A percentile compares a stretch with the other conserved stretches of the same genome.
phyloP scores from a whole-genome alignment of 2,888 invertebrate species.

The Hybos culiciformis region DNA sequence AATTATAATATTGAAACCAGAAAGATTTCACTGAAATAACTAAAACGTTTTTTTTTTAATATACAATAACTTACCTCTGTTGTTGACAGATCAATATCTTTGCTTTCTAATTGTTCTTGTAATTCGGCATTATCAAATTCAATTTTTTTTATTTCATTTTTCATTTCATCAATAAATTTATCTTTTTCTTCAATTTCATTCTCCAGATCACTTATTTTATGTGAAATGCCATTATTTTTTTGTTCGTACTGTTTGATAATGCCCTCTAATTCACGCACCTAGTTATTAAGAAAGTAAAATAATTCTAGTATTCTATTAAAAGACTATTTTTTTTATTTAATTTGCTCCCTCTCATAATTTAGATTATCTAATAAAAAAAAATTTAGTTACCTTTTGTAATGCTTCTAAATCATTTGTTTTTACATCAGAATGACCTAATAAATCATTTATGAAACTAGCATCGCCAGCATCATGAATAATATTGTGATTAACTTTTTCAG shows the following conservation, averaged over 20 bases:
- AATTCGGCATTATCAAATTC: conserved; percentile 38
- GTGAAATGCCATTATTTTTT: conserved; percentile 22
- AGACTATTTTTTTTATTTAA: too few relatives aligned
- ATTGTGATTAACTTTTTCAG: conserved; percentile 19
- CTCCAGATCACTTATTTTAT: conserved; percentile 21
- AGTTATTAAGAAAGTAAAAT: conserved; percentile 6
- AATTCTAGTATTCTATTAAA: too few relatives aligned
- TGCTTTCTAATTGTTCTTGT: conserved; percentile 40
- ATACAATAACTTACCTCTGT: conserved; percentile 36
- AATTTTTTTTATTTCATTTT: conserved; percentile 29
- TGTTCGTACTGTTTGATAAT: conserved; percentile 26
- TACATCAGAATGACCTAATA: conserved; percentile 18
- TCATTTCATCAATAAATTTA: conserved; percentile 28
- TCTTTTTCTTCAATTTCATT: conserved; percentile 32
- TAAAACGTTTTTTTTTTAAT: neutral
- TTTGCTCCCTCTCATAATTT: too few relatives aligned
- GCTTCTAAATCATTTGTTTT: conserved; percentile 21
- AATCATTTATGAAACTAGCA: conserved; percentile 18
- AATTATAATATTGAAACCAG: too few relatives aligned
- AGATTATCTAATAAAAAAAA: too few relatives aligned
- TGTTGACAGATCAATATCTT: conserved; percentile 42
- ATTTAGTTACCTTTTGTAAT: conserved; percentile 21
- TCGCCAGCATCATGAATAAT: conserved; percentile 11
- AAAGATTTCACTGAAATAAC: too few relatives aligned
- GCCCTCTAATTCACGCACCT: conserved; percentile 27